These are phyloP conservation scores for Camptogramma bilineatum DNA, from an alignment of 2,888 invertebrate species.

Conservation along the genomic window DNA sequence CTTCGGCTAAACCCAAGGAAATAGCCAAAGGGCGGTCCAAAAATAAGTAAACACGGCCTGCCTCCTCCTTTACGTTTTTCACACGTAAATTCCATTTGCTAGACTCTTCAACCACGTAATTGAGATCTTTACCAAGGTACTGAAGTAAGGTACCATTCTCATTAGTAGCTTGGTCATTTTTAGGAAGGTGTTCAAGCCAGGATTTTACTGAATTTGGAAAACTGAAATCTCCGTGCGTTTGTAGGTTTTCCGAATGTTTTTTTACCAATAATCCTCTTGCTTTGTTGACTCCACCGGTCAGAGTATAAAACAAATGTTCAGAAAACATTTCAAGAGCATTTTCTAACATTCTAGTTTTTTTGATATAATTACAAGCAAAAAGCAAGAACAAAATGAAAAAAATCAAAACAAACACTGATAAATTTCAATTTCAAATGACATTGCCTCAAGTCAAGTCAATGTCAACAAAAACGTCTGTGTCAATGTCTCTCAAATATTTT, in stretches of 20 bases:
- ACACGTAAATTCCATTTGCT: constrained; percentile 78
- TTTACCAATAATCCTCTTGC: constrained; percentile 73
- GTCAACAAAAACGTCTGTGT: too few relatives aligned
- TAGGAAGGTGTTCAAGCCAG: constrained; percentile 79
- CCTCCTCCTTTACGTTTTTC: constrained; percentile 64
- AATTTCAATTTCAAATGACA: too few relatives aligned
- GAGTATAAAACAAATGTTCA: constrained; percentile 54
- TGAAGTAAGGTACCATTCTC: constrained; percentile 54
- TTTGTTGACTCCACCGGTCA: constrained; percentile 52
- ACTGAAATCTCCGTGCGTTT: constrained; percentile 87
- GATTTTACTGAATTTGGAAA: constrained; percentile 84
- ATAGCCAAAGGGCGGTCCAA: constrained; percentile 74
- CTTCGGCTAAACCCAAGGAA: constrained; percentile 57
- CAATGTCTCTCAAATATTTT: too few relatives aligned
- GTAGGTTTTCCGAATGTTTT: constrained; percentile 85
- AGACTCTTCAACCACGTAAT: constrained; percentile 71
- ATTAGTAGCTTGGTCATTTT: constrained; percentile 36
- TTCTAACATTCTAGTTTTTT: constrained; percentile 52
- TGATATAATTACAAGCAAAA: neutral
- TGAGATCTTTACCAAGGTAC: constrained; percentile 60
- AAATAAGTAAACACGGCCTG: constrained; percentile 81
- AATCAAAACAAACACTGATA: constrained; percentile 6
- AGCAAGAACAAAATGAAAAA: neutral
- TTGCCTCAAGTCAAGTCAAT: too few relatives aligned
- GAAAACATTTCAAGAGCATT: constrained; percentile 56